Evolutionary conservation across 30 jellyfish, hydroid and myxozoan genomes (phyloP), one percentile per base, ranked within the genome.

Genomic region (Phacellophora camtschatica): DNA sequence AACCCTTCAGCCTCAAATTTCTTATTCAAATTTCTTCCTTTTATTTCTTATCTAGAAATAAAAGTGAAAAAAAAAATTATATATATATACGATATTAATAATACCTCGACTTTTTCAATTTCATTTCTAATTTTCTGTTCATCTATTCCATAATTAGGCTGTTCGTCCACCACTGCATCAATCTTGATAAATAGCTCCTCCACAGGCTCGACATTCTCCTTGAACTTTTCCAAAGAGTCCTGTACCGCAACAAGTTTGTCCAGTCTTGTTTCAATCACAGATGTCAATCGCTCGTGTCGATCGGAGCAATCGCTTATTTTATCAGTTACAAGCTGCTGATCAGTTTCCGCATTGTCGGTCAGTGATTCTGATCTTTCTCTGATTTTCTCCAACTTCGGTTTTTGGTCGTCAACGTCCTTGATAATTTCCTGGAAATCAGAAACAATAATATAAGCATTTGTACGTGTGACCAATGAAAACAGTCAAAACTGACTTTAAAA

Each of bases 101-200:
- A 18, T 73, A 84, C 95, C 94, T 84, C 81, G 3, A 92, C 6
- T 28, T 81, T 85, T 27, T 92, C 86, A 23, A 76, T 56, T 68
- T 92, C 98, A 49, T 49, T 80, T 35, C 71, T 65, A 73, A 92
- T 85, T 78, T 85, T 92, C 22, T 85, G 87, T 50, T 71, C 89
- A 18, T 92, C 95, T 31, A 82, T 65, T 13, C 95, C 97, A 33
- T 46, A 64, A 4, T 61, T 15, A 4, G 97, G 88, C 41, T 42
- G 68, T 15, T 71, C 78, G 6, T 31, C 45, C 8, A 72, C 36
- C 36, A 33, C 49, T 20, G 74, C 69, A 24, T 92, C 90, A 67
- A 81, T 56, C 51, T 85, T 81, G 36, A 69, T 94, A 28, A 92
- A 71, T 20, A 92, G 53, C 61, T 92, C 98, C 62, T 85, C 96